A percentile compares a stretch with the other conserved stretches of the same genome.
These are phyloP conservation scores for Pardosa pseudoannulata DNA, from an alignment of 2,888 invertebrate species.

Conservation along the genomic window DNA sequence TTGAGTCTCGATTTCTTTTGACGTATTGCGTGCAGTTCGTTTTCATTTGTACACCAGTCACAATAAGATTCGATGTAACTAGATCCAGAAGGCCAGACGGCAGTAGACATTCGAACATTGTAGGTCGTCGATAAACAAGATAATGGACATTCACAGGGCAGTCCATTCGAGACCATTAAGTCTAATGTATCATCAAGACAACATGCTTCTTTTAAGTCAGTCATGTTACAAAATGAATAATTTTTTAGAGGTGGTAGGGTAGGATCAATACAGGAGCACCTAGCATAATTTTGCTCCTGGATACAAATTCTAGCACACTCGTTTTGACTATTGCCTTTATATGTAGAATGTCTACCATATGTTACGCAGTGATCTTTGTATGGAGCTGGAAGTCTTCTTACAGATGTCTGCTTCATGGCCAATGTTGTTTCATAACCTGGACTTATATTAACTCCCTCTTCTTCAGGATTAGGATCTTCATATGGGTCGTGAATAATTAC, in stretches of 20 bases:
- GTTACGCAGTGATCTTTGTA: constrained; percentile 72
- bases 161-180: background rate
- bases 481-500: constrained; percentile 71
- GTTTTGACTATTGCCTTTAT: background rate
- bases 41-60: background rate
- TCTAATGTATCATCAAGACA: constrained; percentile 33
- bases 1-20: background rate
- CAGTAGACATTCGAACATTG: background rate
- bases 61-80: background rate
- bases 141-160: constrained; percentile 31
- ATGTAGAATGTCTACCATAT: background rate
- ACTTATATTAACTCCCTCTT: constrained; percentile 25
- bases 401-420: background rate
- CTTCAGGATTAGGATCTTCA: constrained; percentile 47
- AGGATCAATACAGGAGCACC: constrained; percentile 47
- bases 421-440: constrained; percentile 45
- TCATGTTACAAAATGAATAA: constrained; percentile 25
- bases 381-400: constrained; percentile 61
- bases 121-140: constrained; percentile 25
- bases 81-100: constrained; percentile 32
- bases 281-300: constrained; percentile 16
- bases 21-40: background rate
- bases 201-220: constrained; percentile 15
- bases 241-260: background rate
- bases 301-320: constrained; percentile 22